Evolutionary conservation across 2,888 invertebrate species (phyloP).

Genomic region (Lycophotia porphyrea): DNA sequence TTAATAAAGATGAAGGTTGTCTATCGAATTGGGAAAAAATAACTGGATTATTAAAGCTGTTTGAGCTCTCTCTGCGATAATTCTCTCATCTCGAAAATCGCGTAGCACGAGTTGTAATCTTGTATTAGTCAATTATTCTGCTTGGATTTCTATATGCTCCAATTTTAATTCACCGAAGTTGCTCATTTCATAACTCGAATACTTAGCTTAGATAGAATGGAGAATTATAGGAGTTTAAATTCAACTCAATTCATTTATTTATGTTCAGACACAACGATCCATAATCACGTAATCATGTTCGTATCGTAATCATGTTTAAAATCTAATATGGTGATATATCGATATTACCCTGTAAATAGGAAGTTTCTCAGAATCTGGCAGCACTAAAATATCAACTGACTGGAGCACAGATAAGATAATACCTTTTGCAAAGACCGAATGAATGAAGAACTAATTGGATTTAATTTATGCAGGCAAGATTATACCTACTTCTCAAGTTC

Average conservation of each 20-base stretch:
- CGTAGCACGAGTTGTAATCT: not conserved
- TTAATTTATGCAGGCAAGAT: not conserved
- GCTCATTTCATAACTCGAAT: not conserved
- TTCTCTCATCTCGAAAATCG: too few relatives aligned
- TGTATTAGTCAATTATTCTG: not conserved
- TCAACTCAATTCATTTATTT: too few relatives aligned
- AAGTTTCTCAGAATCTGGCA: not conserved
- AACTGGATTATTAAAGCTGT: too few relatives aligned
- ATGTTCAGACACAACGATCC: too few relatives aligned
- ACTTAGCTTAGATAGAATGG: not conserved
- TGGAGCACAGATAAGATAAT: not conserved
- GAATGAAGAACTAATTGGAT: not conserved
- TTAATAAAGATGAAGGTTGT: too few relatives aligned
- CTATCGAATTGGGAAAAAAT: too few relatives aligned
- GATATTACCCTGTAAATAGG: not conserved
- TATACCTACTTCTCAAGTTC: not conserved
- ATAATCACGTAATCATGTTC: too few relatives aligned
- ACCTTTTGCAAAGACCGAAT: conserved; percentile 14
- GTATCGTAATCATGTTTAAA: too few relatives aligned
- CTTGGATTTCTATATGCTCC: not conserved
- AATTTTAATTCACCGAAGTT: not conserved
- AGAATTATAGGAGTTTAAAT: not conserved
- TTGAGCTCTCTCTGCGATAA: too few relatives aligned
- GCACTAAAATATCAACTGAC: not conserved
- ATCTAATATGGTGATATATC: not conserved